Evolutionary conservation across 2,888 invertebrate genomes (phyloP).

Genomic region (Macrophya alboannulata): DNA sequence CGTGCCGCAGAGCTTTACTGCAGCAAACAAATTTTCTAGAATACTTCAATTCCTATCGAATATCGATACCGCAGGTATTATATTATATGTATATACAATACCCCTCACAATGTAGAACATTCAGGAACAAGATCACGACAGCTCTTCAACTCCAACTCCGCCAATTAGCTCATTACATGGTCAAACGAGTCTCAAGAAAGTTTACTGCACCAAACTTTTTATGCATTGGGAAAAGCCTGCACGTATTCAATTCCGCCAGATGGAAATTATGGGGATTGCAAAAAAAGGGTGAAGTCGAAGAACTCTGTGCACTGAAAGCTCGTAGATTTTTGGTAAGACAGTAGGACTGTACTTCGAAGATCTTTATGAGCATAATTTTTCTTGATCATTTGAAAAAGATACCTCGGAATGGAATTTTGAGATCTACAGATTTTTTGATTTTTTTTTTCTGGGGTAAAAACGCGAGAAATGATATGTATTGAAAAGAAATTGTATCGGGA

Average conservation of each 20-base stretch:
- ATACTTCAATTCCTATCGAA: background rate
- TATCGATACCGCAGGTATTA: slow-evolving; percentile 1
- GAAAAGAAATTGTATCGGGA: background rate
- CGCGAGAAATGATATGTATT: background rate
- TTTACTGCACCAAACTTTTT: background rate
- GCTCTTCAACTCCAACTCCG: background rate
- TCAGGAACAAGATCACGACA: background rate
- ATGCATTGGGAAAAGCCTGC: background rate
- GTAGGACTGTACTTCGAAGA: no score
- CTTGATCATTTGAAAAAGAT: background rate
- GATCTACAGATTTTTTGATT: background rate
- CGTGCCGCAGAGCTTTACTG: background rate
- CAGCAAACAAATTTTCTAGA: background rate
- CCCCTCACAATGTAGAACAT: background rate
- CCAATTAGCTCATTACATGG: slow-evolving; percentile 6
- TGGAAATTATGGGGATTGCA: background rate
- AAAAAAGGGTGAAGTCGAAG: background rate
- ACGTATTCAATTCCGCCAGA: background rate
- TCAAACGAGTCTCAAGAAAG: background rate
- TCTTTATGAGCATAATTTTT: background rate
- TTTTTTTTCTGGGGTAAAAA: background rate
- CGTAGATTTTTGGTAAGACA: no score
- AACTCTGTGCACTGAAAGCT: background rate
- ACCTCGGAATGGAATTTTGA: background rate
- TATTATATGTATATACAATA: background rate